phyloP scores from a whole-genome alignment of 2,888 invertebrate species.

The Gibbula magus region DNA sequence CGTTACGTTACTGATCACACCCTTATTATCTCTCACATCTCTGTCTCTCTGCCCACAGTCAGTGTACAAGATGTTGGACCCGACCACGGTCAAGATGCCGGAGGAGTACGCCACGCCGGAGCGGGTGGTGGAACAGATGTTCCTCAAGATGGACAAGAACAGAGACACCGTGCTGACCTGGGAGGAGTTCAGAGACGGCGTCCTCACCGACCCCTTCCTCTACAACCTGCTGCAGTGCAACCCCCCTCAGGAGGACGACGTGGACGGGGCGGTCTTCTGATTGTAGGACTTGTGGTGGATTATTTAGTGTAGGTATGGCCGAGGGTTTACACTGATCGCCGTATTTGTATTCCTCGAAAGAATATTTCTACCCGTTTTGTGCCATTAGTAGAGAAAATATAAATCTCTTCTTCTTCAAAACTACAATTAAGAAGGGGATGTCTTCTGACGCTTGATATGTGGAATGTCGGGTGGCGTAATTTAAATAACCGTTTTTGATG shows the following conservation, averaged over 20 bases:
- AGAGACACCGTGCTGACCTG: conserved; percentile 13
- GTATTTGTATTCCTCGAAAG: no score
- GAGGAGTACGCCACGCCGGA: neutral
- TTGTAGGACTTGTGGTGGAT: no score
- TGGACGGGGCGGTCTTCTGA: neutral
- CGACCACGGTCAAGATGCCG: neutral
- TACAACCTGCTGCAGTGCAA: conserved; percentile 25
- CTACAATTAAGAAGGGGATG: no score
- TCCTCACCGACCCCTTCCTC: neutral
- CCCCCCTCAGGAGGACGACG: neutral
- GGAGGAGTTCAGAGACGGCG: conserved; percentile 24
- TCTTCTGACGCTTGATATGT: no score
- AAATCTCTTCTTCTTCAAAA: no score
- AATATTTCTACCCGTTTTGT: no score
- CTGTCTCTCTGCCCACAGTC: conserved; percentile 8
- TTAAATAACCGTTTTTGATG: no score
- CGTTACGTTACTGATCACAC: no score
- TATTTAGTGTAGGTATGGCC: no score
- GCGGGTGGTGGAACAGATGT: conserved; percentile 2
- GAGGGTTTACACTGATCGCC: no score
- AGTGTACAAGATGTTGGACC: conserved; percentile 29
- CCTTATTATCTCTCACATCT: neutral
- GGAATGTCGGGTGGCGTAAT: no score
- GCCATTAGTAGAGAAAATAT: no score
- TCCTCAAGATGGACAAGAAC: conserved; percentile 24